Base-by-base conservation (phyloP, 2,888 invertebrate genomes). In the Resseliella maxima region DNA sequence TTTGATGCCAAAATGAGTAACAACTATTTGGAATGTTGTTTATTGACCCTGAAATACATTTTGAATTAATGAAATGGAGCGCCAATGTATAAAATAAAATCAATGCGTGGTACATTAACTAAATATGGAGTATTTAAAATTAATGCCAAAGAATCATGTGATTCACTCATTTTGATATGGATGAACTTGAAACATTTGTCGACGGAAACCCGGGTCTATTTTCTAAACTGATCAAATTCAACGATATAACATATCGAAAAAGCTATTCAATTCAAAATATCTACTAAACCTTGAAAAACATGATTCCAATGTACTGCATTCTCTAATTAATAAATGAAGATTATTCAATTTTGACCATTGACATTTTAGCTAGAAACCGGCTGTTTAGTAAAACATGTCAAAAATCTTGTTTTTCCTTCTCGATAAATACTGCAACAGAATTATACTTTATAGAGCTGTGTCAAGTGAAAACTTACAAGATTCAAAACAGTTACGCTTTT, bases 131-230 rank as follows among this genome's bases (percentile, higher is more conserved):
- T 31, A 72, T 72, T 59, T 21, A 41, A n/a, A n/a, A 8, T 72
- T 72, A 72, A 72, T 72, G 72, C 31, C 72, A 72, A 72, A 72
- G 72, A 5, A 72, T 27, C 72, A 72, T 31, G 15, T 27, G 59
- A 59, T 59, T n/a, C 31, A 18, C 8, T 50, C 46, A 18, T 10
- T 35, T 72, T 31, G 31, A 72, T 35, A 72, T 35, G 35, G 31
- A 83, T 83, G 83, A 83, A 83, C 83, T 83, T 83, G 83, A 83
- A 38, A n/a, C 38, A 83, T 83, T 83, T 83, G 83, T 24, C 38
- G 38, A 83, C 38, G 36, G 21, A 83, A 83, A 83, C 83, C 24
- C 83, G 38, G n/a, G 38, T 83, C 38, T 36, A 24, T 36, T 83
- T 24, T n/a, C 24, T 3, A 21, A 38, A 38, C 24, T n/a, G 38